Conservation (phyloP, 2,797 vertebrate genomes). For the Phrynocephalus vlangalii region DNA sequence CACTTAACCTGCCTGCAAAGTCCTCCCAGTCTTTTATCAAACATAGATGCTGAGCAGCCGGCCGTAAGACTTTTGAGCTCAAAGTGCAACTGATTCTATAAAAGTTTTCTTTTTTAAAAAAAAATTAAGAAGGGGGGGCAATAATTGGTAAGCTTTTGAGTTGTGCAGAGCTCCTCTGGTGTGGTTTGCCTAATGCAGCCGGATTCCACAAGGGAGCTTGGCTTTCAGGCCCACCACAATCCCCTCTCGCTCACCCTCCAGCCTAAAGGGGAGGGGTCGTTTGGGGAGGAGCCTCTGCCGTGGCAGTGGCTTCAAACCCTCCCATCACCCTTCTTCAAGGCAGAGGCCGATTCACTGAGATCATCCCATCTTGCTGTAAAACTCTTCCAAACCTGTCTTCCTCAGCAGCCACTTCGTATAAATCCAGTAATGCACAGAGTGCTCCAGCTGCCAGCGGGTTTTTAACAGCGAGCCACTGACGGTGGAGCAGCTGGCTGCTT, state of each 20-base stretch:
- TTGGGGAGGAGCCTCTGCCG: not conserved
- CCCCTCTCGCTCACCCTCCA: not conserved
- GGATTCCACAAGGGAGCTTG: not conserved
- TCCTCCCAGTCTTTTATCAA: no score
- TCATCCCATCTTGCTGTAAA: constrained; percentile 73
- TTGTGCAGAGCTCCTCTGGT: not conserved
- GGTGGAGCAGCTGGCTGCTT: constrained; percentile 1
- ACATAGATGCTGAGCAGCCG: no score
- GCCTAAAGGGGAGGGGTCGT: no score
- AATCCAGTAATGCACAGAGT: constrained; percentile 70
- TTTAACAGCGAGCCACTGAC: constrained; percentile 18
- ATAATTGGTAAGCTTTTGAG: not conserved
- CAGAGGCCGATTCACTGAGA: constrained; percentile 72
- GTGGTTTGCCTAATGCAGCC: no score
- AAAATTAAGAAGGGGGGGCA: not conserved
- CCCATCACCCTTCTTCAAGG: not conserved
- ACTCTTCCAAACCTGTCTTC: constrained; percentile 72
- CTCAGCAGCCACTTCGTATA: constrained; percentile 75
- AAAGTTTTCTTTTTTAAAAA: no score
- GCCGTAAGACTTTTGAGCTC: no score
- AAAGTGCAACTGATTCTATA: no score
- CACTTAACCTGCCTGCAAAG: no score
- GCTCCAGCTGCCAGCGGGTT: constrained; percentile 63
- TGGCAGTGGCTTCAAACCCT: constrained; percentile 55
- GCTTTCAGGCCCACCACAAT: not conserved